These are phyloP conservation scores for Chalcosyrphus nemorum DNA, from an alignment of 2,888 invertebrate genomes.

Conservation along the genomic window DNA sequence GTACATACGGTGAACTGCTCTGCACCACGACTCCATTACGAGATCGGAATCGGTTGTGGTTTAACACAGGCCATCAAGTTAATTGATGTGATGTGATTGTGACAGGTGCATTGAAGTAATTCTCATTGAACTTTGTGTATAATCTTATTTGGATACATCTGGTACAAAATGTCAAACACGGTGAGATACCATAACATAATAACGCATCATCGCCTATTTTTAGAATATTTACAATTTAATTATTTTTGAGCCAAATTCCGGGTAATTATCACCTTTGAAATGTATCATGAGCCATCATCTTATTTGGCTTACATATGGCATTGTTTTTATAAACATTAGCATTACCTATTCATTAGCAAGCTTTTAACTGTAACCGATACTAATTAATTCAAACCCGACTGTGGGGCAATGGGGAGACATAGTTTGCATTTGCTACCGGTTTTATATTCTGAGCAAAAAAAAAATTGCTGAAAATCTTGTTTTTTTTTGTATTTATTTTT, in stretches of 20 bases:
- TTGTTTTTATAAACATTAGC: not conserved
- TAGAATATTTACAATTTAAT: not conserved
- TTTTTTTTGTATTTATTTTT: too few relatives aligned
- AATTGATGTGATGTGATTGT: conserved; percentile 5
- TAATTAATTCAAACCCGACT: not conserved
- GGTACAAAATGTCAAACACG: conserved; percentile 35
- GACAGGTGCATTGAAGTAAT: not conserved
- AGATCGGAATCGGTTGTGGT: conserved; percentile 4
- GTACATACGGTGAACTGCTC: not conserved
- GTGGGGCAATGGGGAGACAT: not conserved
- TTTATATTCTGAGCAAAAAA: not conserved
- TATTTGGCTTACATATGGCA: not conserved
- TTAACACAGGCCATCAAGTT: not conserved
- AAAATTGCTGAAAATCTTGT: too few relatives aligned
- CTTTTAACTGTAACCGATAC: not conserved
- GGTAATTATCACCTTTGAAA: not conserved
- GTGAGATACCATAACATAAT: conserved; percentile 13
- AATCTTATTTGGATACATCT: not conserved
- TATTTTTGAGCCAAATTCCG: not conserved
- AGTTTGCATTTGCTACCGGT: not conserved
- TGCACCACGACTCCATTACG: not conserved
- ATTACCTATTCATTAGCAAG: not conserved
- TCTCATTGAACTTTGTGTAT: not conserved
- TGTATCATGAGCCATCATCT: not conserved
- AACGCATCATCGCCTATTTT: not conserved